Conservation (phyloP, 2,113 vertebrate species). For the Pygoscelis antarcticus region DNA sequence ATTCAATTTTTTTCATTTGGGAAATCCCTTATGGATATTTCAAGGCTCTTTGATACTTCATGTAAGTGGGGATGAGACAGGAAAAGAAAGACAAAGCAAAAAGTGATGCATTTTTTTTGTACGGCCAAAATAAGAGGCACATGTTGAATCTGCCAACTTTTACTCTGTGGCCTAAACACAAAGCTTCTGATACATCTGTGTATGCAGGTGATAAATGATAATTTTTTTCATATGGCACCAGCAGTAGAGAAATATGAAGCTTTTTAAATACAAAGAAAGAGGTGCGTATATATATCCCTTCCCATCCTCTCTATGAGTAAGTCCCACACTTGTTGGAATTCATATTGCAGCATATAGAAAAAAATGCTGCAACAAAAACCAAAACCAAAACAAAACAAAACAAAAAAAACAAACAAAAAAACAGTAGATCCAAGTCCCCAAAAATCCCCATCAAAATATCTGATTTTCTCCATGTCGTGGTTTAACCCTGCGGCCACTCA, state of each 20-base stretch:
- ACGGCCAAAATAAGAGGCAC: neutral
- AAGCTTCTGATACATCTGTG: neutral
- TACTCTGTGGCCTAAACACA: neutral
- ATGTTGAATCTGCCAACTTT: rapidly evolving
- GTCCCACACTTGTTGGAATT: neutral
- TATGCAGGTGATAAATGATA: neutral
- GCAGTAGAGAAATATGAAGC: neutral
- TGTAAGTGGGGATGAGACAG: neutral
- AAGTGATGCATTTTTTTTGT: neutral
- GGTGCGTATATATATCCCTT: neutral
- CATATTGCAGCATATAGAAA: neutral
- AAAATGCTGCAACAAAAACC: neutral
- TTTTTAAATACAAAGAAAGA: neutral
- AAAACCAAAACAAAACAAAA: no score
- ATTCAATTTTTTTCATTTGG: neutral
- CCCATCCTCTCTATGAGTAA: neutral
- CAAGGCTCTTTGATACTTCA: neutral
- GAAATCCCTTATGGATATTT: neutral
- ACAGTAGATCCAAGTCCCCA: neutral
- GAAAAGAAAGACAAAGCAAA: neutral
- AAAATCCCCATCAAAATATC: neutral
- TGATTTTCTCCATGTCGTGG: neutral
- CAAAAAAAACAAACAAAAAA: neutral
- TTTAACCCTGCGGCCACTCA: no score
- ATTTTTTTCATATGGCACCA: neutral